Evolutionary conservation across 37 sponge, comb jelly and placozoan species (phyloP).

Genomic region (Bolinopsis microptera): DNA sequence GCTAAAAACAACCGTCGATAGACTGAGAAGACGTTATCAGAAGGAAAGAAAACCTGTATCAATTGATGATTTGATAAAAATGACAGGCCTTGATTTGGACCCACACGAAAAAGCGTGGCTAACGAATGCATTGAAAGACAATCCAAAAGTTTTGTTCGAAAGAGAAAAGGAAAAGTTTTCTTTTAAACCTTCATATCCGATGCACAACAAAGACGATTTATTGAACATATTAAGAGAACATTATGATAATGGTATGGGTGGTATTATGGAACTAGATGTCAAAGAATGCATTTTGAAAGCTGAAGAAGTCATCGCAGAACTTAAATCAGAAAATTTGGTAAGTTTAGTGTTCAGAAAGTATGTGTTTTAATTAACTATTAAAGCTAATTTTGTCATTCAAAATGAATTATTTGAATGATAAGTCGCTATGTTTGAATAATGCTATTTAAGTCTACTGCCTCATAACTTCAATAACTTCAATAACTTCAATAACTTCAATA

Average conservation of each 20-base stretch:
- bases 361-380: too few species aligned
- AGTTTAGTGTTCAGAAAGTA: background rate
- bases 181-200: conserved; percentile 42
- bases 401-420: background rate
- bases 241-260: conserved; percentile 64
- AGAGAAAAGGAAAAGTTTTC: conserved; percentile 63
- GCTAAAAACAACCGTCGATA: conserved; percentile 39
- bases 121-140: conserved; percentile 27
- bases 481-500: too few species aligned
- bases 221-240: conserved; percentile 56
- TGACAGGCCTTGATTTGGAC: conserved; percentile 38
- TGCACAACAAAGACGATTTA: conserved; percentile 59
- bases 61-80: conserved; percentile 52
- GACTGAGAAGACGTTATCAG: conserved; percentile 51
- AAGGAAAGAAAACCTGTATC: conserved; percentile 59
- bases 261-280: conserved; percentile 31
- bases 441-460: too few species aligned
- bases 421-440: background rate
- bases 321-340: conserved; percentile 21
- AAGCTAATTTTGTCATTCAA: too few species aligned
- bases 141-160: conserved; percentile 20
- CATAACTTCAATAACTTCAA: too few species aligned
- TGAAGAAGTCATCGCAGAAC: conserved; percentile 7
- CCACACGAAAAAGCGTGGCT: conserved; percentile 55
- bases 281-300: conserved; percentile 36